phyloP scores from a whole-genome alignment of 2,797 vertebrate species.

The Mycteria americana region DNA sequence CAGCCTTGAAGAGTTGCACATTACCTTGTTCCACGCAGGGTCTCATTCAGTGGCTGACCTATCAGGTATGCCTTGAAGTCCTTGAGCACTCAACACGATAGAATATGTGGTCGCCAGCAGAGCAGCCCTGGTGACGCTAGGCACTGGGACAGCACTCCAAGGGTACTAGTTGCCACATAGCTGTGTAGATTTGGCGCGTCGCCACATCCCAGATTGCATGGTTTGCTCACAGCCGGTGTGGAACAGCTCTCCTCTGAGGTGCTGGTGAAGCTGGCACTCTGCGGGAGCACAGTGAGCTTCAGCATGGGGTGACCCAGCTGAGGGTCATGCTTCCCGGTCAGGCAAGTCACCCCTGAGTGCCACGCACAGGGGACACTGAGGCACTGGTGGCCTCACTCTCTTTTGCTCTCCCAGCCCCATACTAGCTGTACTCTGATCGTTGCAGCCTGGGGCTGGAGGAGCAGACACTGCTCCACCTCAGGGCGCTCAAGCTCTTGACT shows the following conservation, averaged over 20 bases:
- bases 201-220: not conserved
- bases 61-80: not conserved
- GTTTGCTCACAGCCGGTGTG: not conserved
- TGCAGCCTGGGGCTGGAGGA: not conserved
- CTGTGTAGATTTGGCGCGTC: not conserved
- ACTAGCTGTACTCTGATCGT: not conserved
- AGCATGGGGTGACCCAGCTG: not conserved
- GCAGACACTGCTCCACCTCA: not conserved
- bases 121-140: not conserved
- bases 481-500: not conserved
- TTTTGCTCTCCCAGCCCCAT: not conserved
- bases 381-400: not conserved
- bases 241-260: not conserved
- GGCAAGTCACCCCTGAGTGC: not conserved
- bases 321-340: not conserved
- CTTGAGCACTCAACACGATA: not conserved
- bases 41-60: not conserved
- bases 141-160: not conserved
- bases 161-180: not conserved
- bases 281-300: not conserved
- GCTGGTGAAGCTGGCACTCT: not conserved
- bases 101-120: not conserved
- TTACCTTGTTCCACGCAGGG: not conserved
- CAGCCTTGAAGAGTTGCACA: not conserved
- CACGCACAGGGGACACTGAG: not conserved